phyloP scores from a whole-genome alignment of 1,140 invertebrate species.

The Caenorhabditis inopinata region DNA sequence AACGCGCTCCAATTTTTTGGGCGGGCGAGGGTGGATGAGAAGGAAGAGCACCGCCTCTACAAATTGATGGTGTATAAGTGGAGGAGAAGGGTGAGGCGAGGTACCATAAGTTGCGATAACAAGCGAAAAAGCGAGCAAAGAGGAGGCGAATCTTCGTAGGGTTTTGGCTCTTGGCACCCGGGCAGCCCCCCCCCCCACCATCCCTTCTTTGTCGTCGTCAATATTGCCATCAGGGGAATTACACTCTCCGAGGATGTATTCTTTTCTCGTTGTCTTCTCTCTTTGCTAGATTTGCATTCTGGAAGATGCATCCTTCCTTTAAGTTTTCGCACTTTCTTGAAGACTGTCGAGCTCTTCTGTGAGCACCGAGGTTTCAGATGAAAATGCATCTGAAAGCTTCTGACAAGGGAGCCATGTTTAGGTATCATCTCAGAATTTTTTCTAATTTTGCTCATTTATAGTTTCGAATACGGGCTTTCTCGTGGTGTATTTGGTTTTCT shows the following conservation, averaged over 20 bases:
- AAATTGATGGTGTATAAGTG: conserved; percentile 2
- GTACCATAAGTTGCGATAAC: conserved; percentile 30
- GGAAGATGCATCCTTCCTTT: not conserved
- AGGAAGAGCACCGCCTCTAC: not conserved
- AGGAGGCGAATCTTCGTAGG: not conserved
- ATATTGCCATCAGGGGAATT: conserved; percentile 26
- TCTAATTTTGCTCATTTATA: no score
- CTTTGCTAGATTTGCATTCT: not conserved
- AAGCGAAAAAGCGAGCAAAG: not conserved
- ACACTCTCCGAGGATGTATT: not conserved
- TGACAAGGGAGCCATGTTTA: no score
- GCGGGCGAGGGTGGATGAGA: not conserved
- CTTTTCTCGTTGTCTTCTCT: conserved; percentile 27
- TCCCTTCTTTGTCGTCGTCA: not conserved
- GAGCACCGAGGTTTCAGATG: no score
- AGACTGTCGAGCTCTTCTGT: not conserved
- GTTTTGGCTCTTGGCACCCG: not conserved
- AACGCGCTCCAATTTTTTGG: not conserved
- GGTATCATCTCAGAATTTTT: no score
- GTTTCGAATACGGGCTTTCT: no score
- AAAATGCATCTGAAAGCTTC: no score
- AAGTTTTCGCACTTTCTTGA: not conserved
- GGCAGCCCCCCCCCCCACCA: no score
- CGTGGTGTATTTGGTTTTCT: no score
- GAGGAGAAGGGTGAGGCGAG: not conserved